Conservation (phyloP, 2,797 vertebrate species). For the Hydrophis major region DNA sequence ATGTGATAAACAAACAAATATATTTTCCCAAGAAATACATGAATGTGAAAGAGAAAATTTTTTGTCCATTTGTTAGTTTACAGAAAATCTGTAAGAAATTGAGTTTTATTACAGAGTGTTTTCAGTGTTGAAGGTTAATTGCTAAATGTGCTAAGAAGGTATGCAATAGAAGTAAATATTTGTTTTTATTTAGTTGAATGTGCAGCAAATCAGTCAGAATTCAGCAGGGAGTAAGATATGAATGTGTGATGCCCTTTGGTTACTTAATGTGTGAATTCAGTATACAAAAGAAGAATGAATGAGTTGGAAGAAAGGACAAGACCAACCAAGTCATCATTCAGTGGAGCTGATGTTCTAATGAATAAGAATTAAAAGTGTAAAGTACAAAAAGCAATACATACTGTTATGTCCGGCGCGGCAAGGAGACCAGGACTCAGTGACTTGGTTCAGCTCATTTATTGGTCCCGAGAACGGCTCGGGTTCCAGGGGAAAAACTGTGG, state of each 20-base stretch:
- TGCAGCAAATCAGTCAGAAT: not conserved
- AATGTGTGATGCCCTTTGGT: not conserved
- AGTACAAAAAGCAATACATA: not conserved
- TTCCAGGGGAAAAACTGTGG: no score
- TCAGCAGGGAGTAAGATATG: not conserved
- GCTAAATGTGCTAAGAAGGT: not conserved
- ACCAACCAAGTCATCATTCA: not conserved
- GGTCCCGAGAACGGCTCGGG: no score
- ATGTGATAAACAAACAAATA: not conserved
- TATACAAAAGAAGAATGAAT: not conserved
- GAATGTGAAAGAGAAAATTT: not conserved
- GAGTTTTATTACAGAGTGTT: not conserved
- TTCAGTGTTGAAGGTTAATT: not conserved
- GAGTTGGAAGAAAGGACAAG: not conserved
- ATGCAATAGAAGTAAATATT: not conserved
- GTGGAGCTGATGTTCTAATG: not conserved
- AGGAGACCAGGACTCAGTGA: no score
- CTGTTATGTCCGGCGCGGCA: no score
- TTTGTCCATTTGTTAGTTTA: not conserved
- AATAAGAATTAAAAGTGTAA: not conserved
- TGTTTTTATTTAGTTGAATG: not conserved
- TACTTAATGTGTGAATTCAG: not conserved
- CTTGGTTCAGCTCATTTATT: no score
- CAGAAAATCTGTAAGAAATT: not conserved
- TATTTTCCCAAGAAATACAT: not conserved